A percentile compares a stretch with the other conserved stretches of the same genome.
These are phyloP conservation scores for Colaptes auratus DNA, from an alignment of 2,113 vertebrate genomes.

Conservation along the genomic window DNA sequence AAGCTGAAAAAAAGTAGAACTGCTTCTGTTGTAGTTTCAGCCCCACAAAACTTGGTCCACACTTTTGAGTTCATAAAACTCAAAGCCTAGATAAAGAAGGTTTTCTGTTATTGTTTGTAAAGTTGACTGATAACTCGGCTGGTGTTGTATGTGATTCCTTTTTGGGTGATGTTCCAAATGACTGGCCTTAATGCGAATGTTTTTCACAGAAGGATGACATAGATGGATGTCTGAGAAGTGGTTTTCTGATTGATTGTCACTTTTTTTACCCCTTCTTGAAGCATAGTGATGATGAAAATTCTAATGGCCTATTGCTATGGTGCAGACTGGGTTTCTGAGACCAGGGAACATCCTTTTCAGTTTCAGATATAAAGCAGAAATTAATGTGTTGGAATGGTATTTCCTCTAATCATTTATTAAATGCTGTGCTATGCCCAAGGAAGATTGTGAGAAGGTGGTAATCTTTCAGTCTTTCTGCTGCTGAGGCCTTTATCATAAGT, in stretches of 20 bases:
- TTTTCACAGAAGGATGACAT: not conserved
- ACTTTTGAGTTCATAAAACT: conserved; percentile 8
- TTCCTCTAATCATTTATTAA: not conserved
- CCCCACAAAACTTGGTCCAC: not conserved
- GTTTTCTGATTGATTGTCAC: not conserved
- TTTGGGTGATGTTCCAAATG: not conserved
- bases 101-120: not conserved
- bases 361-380: not conserved
- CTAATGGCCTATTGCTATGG: not conserved
- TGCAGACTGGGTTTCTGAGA: not conserved
- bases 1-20: not conserved
- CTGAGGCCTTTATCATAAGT: conserved; percentile 10
- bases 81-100: not conserved
- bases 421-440: not conserved
- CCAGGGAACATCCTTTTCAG: not conserved
- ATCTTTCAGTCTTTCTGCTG: conserved; percentile 4
- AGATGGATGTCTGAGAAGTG: not conserved
- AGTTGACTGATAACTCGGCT: not conserved
- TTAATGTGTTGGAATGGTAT: not conserved
- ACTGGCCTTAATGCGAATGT: not conserved
- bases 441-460: not conserved
- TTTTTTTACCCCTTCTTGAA: not conserved
- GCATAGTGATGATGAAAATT: not conserved
- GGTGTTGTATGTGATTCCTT: not conserved
- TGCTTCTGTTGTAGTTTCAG: conserved; percentile 36